Evolutionary conservation across 2,797 vertebrate species (phyloP).

Genomic region (Aulostomus chinensis): DNA sequence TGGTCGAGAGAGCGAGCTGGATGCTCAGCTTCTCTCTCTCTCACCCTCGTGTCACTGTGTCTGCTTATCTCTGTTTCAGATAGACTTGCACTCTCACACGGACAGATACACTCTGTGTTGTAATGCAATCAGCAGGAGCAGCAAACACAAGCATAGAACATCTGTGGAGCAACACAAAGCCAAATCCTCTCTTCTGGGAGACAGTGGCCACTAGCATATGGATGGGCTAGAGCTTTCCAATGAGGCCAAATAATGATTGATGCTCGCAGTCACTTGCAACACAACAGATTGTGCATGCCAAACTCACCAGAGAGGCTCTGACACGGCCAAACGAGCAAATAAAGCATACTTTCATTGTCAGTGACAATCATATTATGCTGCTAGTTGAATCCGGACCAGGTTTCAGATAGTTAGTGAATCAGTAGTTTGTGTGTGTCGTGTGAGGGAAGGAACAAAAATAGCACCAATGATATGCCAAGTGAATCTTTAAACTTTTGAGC

Average conservation of each 20-base stretch:
- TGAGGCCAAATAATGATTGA: slow-evolving; percentile 75
- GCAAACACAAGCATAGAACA: slow-evolving; percentile 63
- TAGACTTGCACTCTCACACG: slow-evolving; percentile 16
- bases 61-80: slow-evolving; percentile 16
- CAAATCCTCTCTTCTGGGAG: slow-evolving; percentile 62
- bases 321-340: slow-evolving; percentile 59
- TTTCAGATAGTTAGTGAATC: slow-evolving; percentile 16
- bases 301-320: slow-evolving; percentile 45
- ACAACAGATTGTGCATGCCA: slow-evolving; percentile 43
- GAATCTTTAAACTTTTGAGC: slow-evolving; percentile 22
- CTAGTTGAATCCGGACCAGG: slow-evolving; percentile 43
- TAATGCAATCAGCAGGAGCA: slow-evolving; percentile 55
- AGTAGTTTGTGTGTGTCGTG: no score
- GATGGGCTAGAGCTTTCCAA: slow-evolving; percentile 60
- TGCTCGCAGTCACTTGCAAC: slow-evolving; percentile 40
- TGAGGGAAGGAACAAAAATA: slow-evolving; percentile 13
- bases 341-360: slow-evolving; percentile 58
- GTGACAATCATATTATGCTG: slow-evolving; percentile 57
- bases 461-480: slow-evolving; percentile 21
- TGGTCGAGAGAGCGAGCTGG: neutral
- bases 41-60: slow-evolving; percentile 14
- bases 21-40: slow-evolving; percentile 6
- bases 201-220: slow-evolving; percentile 71
- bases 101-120: slow-evolving; percentile 24
- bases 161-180: slow-evolving; percentile 55